phyloP scores from a whole-genome alignment of 2,113 vertebrate genomes.

The Mesoclemmys tuberculata region DNA sequence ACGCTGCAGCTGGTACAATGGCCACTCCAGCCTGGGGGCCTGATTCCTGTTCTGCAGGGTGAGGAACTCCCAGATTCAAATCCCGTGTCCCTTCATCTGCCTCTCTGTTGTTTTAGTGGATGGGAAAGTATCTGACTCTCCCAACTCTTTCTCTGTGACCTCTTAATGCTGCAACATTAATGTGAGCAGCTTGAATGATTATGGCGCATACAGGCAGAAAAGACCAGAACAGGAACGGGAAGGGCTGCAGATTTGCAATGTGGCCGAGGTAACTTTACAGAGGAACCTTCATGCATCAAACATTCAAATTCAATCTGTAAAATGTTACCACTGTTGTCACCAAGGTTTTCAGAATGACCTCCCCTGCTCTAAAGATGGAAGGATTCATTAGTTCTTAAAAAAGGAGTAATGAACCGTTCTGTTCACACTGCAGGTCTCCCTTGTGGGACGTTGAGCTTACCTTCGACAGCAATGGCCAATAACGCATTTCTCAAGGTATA shows the following conservation, averaged over 20 bases:
- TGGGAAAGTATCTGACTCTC: not conserved
- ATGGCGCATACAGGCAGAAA: not conserved
- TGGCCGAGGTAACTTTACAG: not conserved
- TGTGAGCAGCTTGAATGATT: not conserved
- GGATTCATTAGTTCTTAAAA: not conserved
- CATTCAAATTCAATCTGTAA: not conserved
- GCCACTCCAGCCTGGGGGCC: not conserved
- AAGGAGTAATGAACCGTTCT: not conserved
- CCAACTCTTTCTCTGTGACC: not conserved
- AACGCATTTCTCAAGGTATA: not conserved
- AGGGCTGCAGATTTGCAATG: not conserved
- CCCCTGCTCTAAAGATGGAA: not conserved
- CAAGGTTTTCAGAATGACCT: not conserved
- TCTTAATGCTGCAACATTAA: not conserved
- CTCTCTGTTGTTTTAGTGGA: not conserved
- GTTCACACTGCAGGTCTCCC: not conserved
- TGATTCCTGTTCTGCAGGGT: not conserved
- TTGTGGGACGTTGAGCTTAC: not conserved
- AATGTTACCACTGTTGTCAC: not conserved
- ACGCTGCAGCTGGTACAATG: not conserved
- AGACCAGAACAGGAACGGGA: not conserved
- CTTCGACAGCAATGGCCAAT: conserved; percentile 35
- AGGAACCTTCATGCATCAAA: not conserved
- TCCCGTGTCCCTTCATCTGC: not conserved
- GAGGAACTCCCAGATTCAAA: not conserved